Conservation (phyloP, 2,113 vertebrate species). For the Panthera uncia region DNA sequence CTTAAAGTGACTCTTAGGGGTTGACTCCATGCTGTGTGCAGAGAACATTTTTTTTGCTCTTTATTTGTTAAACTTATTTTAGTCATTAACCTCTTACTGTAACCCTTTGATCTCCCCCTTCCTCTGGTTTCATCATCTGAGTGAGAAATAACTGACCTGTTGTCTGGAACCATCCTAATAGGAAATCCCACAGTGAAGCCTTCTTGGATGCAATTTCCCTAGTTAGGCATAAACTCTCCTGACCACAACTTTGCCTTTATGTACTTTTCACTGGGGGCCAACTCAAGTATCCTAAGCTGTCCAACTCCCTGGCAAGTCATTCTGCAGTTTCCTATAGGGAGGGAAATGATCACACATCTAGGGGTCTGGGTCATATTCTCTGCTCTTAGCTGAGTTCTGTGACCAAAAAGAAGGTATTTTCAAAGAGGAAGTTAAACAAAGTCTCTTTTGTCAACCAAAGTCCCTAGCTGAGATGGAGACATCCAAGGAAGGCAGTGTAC, state of each 20-base stretch:
- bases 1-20: slow-evolving; percentile 62
- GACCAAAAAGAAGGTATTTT: background rate
- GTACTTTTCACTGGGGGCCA: background rate
- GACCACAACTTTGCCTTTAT: slow-evolving; percentile 14
- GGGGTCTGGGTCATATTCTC: background rate
- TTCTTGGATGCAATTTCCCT: slow-evolving; percentile 25
- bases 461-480: background rate
- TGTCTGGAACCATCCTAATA: slow-evolving; percentile 50
- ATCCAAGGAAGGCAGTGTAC: background rate
- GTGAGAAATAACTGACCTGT: slow-evolving; percentile 67
- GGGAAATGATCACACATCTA: background rate
- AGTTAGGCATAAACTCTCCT: background rate
- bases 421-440: background rate
- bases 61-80: slow-evolving; percentile 74
- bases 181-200: background rate
- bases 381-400: background rate
- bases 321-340: background rate
- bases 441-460: background rate
- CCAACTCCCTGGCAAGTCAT: background rate
- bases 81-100: slow-evolving; percentile 67
- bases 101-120: slow-evolving; percentile 58
- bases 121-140: slow-evolving; percentile 26
- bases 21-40: slow-evolving; percentile 58
- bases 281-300: background rate
- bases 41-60: slow-evolving; percentile 27